A percentile compares a stretch with the other conserved stretches of the same genome.
Evolutionary conservation across 2,113 vertebrate species (phyloP).

Genomic region (Syngnathus typhle): DNA sequence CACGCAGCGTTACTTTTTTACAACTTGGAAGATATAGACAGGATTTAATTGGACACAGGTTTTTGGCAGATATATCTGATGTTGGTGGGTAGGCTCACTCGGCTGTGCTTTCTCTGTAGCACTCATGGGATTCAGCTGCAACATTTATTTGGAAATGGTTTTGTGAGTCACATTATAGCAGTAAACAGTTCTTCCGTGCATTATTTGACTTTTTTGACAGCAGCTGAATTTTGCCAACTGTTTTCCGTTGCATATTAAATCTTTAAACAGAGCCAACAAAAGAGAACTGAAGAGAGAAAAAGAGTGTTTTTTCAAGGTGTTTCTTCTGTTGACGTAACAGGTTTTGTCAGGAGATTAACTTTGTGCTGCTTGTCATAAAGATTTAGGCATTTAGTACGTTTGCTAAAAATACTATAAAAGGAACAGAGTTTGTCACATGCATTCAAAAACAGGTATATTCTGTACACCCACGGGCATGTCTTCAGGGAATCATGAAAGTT

Average conservation of each 20-base stretch:
- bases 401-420: slow-evolving; percentile 36
- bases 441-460: slow-evolving; percentile 7
- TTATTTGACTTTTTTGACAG: slow-evolving; percentile 39
- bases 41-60: slow-evolving; percentile 43
- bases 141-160: slow-evolving; percentile 34
- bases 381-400: slow-evolving; percentile 29
- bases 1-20: slow-evolving; percentile 36
- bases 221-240: slow-evolving; percentile 33
- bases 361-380: slow-evolving; percentile 38
- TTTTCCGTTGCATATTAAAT: slow-evolving; percentile 35
- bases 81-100: slow-evolving; percentile 9
- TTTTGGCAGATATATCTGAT: slow-evolving; percentile 33
- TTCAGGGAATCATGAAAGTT: slow-evolving; percentile 39
- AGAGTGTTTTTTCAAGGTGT: slow-evolving; percentile 21
- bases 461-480: slow-evolving; percentile 25
- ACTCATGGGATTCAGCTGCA: slow-evolving; percentile 10
- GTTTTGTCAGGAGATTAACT: slow-evolving; percentile 44
- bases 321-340: slow-evolving; percentile 34
- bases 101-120: slow-evolving; percentile 5
- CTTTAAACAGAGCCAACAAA: slow-evolving; percentile 30
- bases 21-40: slow-evolving; percentile 32
- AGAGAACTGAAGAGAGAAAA: slow-evolving; percentile 13
- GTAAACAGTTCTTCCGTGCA: slow-evolving; percentile 28
- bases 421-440: slow-evolving; percentile 6
- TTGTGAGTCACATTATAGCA: slow-evolving; percentile 31